Base-by-base conservation (phyloP, 2,888 invertebrate genomes). In the Acronicta aceris region DNA sequence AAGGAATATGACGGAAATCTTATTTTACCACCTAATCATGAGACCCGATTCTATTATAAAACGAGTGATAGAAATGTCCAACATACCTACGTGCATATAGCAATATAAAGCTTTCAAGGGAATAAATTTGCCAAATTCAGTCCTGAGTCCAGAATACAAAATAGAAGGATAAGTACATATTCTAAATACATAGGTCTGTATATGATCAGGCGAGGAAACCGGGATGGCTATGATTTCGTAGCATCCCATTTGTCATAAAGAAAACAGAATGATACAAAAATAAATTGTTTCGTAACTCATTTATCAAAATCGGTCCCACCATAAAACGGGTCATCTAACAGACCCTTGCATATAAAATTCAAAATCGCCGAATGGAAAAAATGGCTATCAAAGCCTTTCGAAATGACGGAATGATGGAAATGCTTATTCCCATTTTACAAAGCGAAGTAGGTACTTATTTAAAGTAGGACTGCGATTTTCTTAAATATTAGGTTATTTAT, bases 401-500 rank as follows among this genome's bases (percentile, higher is more conserved):
- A 48, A 63, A 56, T 61, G 49, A 51, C 16, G 9, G 9, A 15
- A 47, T 58, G 33, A 56, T 61, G 47, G 40, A 61, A 54, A 36
- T 49, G 41, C 17, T 21, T 41, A 33, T 48, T 15, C 8, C 15
- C 54, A 21, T 62, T 55, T 58, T 30, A 60, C 42, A 58, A 59
- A 69, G 52, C 41, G 49, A 41, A 48, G 30, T 30, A 30, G 9
- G 9, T 56, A 46, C 45, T 46, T 66, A 59, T 74, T 55, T 38
- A 50, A 56, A 59, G 56, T 46, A 41, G 36, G 50, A 48, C n/a
- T 12, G 16, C 25, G 33, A 25, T 12, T 50, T 47, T 17, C 47
- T 52, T 52, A 17, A 49, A 40, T 53, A 43, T 72, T 67, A 61
- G 60, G 42, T 46, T 66, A 60, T 67, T 67, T 51, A 67, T 73